Percentiles rank a stretch among this genome's conserved stretches.
Evolutionary conservation across 2,888 invertebrate genomes (phyloP).

Genomic region (Dascillus cervinus): DNA sequence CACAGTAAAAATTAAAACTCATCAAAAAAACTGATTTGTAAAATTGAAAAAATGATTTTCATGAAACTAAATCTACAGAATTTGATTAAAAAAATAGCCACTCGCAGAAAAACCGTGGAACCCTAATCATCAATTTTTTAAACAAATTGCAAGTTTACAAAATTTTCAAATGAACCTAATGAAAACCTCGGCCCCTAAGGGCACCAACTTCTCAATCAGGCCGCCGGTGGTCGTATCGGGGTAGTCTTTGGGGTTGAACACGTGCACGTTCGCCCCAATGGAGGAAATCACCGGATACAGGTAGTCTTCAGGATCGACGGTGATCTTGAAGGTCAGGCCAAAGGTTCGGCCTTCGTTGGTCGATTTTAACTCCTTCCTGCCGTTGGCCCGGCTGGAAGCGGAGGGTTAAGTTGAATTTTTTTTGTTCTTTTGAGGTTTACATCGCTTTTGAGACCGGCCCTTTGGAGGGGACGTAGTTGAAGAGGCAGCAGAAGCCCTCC

Average conservation of each 20-base stretch:
- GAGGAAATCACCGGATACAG: slow-evolving; percentile 46
- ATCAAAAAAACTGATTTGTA: too few species aligned
- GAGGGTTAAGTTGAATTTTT: too few species aligned
- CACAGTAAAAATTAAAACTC: too few species aligned
- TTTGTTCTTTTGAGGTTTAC: too few species aligned
- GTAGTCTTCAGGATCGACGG: slow-evolving; percentile 39
- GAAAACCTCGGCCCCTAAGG: slow-evolving; percentile 29
- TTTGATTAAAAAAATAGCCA: too few species aligned
- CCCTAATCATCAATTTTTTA: too few species aligned
- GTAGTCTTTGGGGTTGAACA: slow-evolving; percentile 51
- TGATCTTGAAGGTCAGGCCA: slow-evolving; percentile 29
- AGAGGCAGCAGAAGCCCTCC: slow-evolving; percentile 53
- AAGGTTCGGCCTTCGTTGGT: slow-evolving; percentile 15
- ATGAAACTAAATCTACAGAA: too few species aligned
- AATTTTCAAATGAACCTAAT: slow-evolving; percentile 13
- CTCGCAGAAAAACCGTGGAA: too few species aligned
- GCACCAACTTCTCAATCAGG: slow-evolving; percentile 33
- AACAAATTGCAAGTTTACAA: too few species aligned
- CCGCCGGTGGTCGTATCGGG: slow-evolving; percentile 52
- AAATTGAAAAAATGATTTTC: too few species aligned
- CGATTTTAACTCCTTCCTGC: background rate
- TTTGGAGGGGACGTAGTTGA: slow-evolving; percentile 46
- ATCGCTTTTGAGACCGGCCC: slow-evolving; percentile 9
- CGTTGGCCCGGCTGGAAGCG: too few species aligned
- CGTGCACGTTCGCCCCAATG: slow-evolving; percentile 48